Conservation (phyloP, 2,888 invertebrate species). For the Raillietiella orientalis region DNA sequence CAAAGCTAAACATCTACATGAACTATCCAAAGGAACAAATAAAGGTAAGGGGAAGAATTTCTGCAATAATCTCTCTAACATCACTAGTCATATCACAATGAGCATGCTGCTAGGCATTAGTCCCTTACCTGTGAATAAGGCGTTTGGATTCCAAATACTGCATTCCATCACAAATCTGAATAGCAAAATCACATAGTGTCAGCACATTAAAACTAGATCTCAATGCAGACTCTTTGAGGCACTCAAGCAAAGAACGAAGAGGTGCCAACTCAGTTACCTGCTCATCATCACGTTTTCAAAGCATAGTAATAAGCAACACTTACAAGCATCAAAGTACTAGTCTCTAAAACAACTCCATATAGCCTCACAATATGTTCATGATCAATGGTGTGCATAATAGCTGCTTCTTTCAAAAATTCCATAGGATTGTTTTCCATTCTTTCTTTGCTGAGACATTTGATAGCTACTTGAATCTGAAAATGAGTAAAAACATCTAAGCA, state of each 20-base stretch:
- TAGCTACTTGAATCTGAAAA: slow-evolving; percentile 62
- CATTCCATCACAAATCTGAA: slow-evolving; percentile 93
- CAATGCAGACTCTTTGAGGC: slow-evolving; percentile 67
- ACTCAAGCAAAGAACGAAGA: slow-evolving; percentile 69
- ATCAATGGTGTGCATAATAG: slow-evolving; percentile 90
- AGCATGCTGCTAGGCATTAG: too few relatives aligned
- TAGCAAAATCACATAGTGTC: slow-evolving; percentile 72
- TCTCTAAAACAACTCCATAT: slow-evolving; percentile 82
- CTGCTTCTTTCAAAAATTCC: slow-evolving; percentile 89
- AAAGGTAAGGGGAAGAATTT: too few relatives aligned
- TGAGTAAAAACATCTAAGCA: slow-evolving; percentile 3
- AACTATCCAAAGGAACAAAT: too few relatives aligned
- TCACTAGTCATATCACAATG: too few relatives aligned
- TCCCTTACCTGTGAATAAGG: slow-evolving; percentile 49
- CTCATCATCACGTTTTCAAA: slow-evolving; percentile 6
- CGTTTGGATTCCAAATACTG: slow-evolving; percentile 80
- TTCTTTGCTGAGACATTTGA: slow-evolving; percentile 79
- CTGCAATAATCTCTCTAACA: too few relatives aligned
- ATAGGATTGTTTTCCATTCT: slow-evolving; percentile 84
- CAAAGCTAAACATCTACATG: slow-evolving; percentile 2
- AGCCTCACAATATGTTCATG: slow-evolving; percentile 89
- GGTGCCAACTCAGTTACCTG: slow-evolving; percentile 84
- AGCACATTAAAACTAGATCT: slow-evolving; percentile 68
- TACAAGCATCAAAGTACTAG: slow-evolving; percentile 39
- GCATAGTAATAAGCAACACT: slow-evolving; percentile 6